Percentiles rank a stretch among this genome's conserved stretches.
These are phyloP conservation scores for Triplophysa rosa DNA, from an alignment of 2,113 vertebrate species.

Conservation along the genomic window DNA sequence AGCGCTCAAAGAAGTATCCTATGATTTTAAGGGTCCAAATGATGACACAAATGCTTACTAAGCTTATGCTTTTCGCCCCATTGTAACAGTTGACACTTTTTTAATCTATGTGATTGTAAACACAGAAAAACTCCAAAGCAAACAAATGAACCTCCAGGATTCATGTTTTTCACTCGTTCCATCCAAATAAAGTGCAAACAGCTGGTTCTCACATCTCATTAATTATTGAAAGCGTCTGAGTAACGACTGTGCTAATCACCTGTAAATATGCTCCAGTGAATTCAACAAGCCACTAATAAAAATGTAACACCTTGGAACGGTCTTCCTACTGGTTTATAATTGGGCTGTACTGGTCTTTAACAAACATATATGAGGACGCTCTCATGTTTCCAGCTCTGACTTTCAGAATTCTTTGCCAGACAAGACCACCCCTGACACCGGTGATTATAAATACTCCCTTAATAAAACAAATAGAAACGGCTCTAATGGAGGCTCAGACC, in stretches of 20 bases:
- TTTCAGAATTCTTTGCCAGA: neutral
- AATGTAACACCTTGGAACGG: constrained; percentile 29
- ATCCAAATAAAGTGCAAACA: constrained; percentile 43
- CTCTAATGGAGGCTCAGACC: neutral
- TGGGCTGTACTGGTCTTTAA: neutral
- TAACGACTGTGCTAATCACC: constrained; percentile 40
- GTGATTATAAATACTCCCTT: constrained; percentile 3
- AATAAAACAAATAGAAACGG: neutral
- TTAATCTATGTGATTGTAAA: constrained; percentile 8
- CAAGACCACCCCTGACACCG: constrained; percentile 21
- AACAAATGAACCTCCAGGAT: constrained; percentile 28
- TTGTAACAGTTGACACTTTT: neutral
- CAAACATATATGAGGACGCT: neutral
- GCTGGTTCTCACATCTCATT: constrained; percentile 48
- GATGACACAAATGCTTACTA: neutral
- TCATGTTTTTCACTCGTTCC: constrained; percentile 12
- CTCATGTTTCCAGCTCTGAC: constrained; percentile 3
- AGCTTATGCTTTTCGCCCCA: neutral
- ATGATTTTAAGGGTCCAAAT: neutral
- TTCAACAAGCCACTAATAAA: constrained; percentile 33
- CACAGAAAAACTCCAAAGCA: constrained; percentile 19
- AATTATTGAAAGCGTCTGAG: constrained; percentile 13
- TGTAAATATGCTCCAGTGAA: constrained; percentile 36
- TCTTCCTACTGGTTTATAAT: constrained; percentile 14
- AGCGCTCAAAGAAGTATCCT: too few species aligned